Percentiles rank a stretch among this genome's conserved stretches.
Evolutionary conservation across 2,797 vertebrate species (phyloP).

Genomic region (Ceryle rudis): DNA sequence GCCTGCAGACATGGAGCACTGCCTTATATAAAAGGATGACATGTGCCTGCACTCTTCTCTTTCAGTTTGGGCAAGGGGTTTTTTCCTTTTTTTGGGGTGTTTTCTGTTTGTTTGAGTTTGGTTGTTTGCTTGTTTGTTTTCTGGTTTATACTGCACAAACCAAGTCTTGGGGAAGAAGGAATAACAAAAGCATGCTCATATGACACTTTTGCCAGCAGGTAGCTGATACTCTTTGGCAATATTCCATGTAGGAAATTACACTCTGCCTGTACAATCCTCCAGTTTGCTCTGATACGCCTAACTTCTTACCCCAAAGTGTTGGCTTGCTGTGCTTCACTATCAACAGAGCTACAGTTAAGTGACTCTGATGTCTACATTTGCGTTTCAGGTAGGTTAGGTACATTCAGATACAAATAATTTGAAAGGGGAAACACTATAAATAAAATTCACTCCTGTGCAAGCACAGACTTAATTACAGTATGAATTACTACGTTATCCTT

Average conservation of each 20-base stretch:
- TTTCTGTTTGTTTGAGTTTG: background rate
- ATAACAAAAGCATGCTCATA: background rate
- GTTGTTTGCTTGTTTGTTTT: background rate
- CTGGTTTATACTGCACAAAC: background rate
- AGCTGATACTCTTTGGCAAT: background rate
- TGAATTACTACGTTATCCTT: background rate
- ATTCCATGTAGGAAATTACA: background rate
- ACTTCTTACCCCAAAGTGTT: background rate
- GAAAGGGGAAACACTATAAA: background rate
- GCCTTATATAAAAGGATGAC: background rate
- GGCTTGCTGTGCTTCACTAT: background rate
- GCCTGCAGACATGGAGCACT: background rate
- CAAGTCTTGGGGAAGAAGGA: background rate
- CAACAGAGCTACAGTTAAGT: background rate
- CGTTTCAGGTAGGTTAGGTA: background rate
- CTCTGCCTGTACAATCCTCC: background rate
- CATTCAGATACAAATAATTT: background rate
- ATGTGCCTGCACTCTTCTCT: no score
- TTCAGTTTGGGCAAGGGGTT: background rate
- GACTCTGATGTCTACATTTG: background rate
- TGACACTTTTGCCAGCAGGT: background rate
- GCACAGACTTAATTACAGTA: background rate
- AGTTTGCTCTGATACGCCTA: background rate
- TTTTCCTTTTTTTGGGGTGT: fast-evolving
- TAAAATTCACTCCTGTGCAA: background rate